phyloP scores from a whole-genome alignment of 2,797 vertebrate genomes.

The Benthosema pterotum region DNA sequence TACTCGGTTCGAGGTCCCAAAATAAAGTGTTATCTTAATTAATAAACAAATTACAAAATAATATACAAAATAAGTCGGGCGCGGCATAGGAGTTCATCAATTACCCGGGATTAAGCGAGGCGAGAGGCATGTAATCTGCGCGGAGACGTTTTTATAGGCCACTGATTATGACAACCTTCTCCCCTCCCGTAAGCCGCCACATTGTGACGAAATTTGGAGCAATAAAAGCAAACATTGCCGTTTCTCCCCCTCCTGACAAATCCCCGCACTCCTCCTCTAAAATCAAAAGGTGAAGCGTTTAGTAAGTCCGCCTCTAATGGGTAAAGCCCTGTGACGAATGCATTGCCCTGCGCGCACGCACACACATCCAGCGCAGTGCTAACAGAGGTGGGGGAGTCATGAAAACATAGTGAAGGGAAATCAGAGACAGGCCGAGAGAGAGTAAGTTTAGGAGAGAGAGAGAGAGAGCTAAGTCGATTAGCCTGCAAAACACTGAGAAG shows the following conservation, averaged over 20 bases:
- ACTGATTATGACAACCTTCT: conserved; percentile 78
- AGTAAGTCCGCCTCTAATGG: conserved; percentile 75
- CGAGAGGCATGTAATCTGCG: conserved; percentile 83
- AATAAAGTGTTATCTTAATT: conserved; percentile 86
- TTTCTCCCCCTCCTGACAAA: conserved; percentile 73
- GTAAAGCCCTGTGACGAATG: conserved; percentile 80
- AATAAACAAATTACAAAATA: conserved; percentile 85
- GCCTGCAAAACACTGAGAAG: too few relatives aligned
- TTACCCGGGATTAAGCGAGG: conserved; percentile 83
- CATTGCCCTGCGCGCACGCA: conserved; percentile 67
- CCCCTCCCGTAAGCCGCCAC: conserved; percentile 76
- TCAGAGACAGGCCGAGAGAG: conserved; percentile 34
- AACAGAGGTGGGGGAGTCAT: conserved; percentile 56
- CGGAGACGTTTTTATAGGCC: conserved; percentile 79
- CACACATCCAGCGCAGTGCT: conserved; percentile 50
- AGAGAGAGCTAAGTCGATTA: too few relatives aligned
- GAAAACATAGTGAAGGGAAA: conserved; percentile 54
- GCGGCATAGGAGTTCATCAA: conserved; percentile 81
- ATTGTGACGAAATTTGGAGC: conserved; percentile 84
- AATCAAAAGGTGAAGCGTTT: conserved; percentile 83
- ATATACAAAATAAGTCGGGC: conserved; percentile 66
- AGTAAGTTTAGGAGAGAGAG: not conserved
- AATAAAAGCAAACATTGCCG: conserved; percentile 78
- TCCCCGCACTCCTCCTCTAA: conserved; percentile 78
- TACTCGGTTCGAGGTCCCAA: conserved; percentile 83